Evolutionary conservation across 2,888 invertebrate species (phyloP), one percentile per base, ranked within the genome.

Genomic region (Acleris literana): DNA sequence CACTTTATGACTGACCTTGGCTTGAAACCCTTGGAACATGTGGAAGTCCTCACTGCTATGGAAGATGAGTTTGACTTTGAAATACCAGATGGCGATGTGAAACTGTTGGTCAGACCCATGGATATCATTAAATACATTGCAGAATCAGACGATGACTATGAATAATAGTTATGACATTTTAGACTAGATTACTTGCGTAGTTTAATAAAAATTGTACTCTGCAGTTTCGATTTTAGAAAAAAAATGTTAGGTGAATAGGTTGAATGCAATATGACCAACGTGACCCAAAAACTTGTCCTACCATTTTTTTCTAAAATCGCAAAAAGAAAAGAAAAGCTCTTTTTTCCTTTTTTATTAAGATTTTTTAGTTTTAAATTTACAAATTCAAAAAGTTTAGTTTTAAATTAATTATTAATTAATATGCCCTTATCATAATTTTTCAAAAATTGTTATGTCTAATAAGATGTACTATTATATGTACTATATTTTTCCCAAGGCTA

Each of bases 41-140:
- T 99, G 54, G 99, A 99, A 93, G 96, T 99, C 62, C 98, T 99
- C 72, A 99, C 99, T 98, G 99, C 99, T 1, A 98, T 99, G 94
- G 99, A 99, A 92, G 99, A 99, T 93, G 99, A 99, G 92, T 99
- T 99, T 92, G 98, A 97, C 61, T 99, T 99, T 93, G 99, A 99
- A 94, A 99, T 99, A 83, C 99, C 99, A 4, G 99, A 99, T 90
- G 94, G 94, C 64, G 99, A 99, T 93, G 98, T 99, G 3, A 99
- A 99, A 84, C 96, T 96, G 85, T 94, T 99, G 74, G 93, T 97
- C 79, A 96, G 95, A 86, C 99, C 99, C 70, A 94, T 94, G 76
- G 98, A 99, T 88, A 98, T 99, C 83, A 96, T 98, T 76, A 96
- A 96, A 92, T 99, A 99, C 88, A 94, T 99, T 75, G 98, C 97